A percentile compares a stretch with the other conserved stretches of the same genome.
phyloP scores from a whole-genome alignment of 2,888 invertebrate species.

The Margaritifera margaritifera region DNA sequence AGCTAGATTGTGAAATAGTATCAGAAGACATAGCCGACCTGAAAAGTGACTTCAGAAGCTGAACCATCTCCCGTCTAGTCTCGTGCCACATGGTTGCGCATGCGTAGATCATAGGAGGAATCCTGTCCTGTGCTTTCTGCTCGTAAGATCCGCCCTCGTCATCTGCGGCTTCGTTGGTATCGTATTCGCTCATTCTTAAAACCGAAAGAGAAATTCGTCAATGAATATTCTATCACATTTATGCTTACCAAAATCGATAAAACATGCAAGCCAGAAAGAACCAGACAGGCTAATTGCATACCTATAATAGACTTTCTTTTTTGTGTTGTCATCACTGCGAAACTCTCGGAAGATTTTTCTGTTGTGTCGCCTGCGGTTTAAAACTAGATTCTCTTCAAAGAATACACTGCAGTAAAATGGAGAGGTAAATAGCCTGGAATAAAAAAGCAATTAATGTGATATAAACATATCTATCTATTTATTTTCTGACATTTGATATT shows the following conservation, averaged over 20 bases:
- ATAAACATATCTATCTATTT: too few species aligned
- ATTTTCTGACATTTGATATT: too few species aligned
- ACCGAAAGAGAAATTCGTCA: too few species aligned
- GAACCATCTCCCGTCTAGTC: conserved; percentile 94
- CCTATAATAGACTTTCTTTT: conserved; percentile 30
- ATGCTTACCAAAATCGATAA: too few species aligned
- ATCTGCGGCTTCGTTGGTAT: conserved; percentile 5
- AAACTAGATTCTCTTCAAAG: conserved; percentile 94
- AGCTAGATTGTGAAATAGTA: too few species aligned
- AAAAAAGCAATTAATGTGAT: too few species aligned
- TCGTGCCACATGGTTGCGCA: conserved; percentile 99
- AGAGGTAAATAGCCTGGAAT: conserved; percentile 84
- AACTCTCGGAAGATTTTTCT: conserved; percentile 83
- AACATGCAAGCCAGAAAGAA: too few species aligned
- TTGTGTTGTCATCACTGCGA: conserved; percentile 73
- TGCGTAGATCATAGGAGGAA: conserved; percentile 82
- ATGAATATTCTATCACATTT: too few species aligned
- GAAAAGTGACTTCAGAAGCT: conserved; percentile 88
- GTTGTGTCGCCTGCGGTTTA: conserved; percentile 92
- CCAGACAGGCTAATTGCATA: background rate
- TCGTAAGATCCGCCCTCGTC: conserved; percentile 14
- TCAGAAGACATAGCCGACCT: conserved; percentile 38
- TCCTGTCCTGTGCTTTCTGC: conserved; percentile 21
- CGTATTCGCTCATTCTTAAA: background rate
- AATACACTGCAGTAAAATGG: conserved; percentile 95